Percentiles rank a stretch among this genome's conserved stretches.
Conservation (phyloP, 2,888 invertebrate species). For the Pristionchus exspectatus region DNA sequence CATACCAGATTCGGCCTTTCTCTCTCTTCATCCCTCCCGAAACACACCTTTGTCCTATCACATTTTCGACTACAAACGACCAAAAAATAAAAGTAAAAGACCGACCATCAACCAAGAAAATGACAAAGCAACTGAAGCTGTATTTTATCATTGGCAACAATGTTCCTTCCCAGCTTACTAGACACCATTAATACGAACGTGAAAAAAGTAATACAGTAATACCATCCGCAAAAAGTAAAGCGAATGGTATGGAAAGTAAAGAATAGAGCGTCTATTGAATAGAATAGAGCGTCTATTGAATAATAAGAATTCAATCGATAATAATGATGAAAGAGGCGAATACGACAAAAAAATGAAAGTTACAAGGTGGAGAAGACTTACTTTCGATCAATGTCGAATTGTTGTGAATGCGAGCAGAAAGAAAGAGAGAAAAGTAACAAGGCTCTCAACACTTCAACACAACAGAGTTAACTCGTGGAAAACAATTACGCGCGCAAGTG, state of each 20-base stretch:
- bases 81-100: background rate
- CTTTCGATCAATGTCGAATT: background rate
- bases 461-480: background rate
- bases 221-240: too few species aligned
- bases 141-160: too few species aligned
- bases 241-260: too few species aligned
- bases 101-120: too few species aligned
- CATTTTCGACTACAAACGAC: background rate
- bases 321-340: background rate
- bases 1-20: slow-evolving; percentile 34
- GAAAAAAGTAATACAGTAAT: too few species aligned
- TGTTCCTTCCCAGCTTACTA: too few species aligned
- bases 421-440: background rate
- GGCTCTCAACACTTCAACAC: background rate
- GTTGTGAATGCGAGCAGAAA: background rate
- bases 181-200: too few species aligned
- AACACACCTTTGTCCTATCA: slow-evolving; percentile 10
- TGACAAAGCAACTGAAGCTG: background rate
- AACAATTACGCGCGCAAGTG: background rate
- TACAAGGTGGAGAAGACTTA: background rate
- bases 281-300: too few species aligned
- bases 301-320: background rate
- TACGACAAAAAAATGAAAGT: background rate
- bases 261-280: too few species aligned
- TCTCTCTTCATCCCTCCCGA: background rate